Conservation (phyloP, 1,140 invertebrate genomes). For the Zophobas atratus region DNA sequence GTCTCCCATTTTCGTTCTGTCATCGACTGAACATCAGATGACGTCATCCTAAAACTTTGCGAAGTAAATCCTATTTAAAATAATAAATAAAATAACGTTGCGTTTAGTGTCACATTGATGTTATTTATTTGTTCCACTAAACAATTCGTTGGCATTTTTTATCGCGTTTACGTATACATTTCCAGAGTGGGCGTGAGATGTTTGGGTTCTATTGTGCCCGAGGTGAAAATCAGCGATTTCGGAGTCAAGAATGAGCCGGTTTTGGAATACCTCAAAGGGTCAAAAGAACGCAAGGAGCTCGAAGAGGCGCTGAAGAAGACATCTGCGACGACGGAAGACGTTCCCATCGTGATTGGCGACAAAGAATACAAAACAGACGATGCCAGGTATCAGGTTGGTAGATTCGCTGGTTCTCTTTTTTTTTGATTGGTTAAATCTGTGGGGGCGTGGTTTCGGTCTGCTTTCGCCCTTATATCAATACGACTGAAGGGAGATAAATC, state of each 20-base stretch:
- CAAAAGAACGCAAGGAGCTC: conserved; percentile 84
- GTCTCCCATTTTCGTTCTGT: no score
- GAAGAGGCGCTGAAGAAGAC: conserved; percentile 81
- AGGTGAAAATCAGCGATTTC: conserved; percentile 79
- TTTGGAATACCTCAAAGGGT: conserved; percentile 85
- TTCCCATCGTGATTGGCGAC: conserved; percentile 94
- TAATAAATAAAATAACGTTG: no score
- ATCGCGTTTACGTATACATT: not conserved
- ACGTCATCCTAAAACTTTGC: no score
- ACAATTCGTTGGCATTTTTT: not conserved
- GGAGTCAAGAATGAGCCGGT: conserved; percentile 86
- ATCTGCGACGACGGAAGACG: conserved; percentile 80
- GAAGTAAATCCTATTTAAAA: no score
- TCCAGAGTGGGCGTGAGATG: conserved; percentile 55
- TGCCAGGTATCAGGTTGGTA: conserved; percentile 83
- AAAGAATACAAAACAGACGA: conserved; percentile 86
- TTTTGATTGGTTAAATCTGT: not conserved
- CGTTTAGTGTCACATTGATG: no score
- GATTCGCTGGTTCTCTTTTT: conserved; percentile 64
- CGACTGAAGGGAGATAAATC: no score
- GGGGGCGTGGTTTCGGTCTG: no score
- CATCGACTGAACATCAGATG: no score
- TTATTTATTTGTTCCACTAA: no score
- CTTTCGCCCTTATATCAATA: no score
- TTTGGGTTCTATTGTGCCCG: conserved; percentile 73